Conservation (phyloP, 2,797 vertebrate species). For the Macropus fuliginosus region DNA sequence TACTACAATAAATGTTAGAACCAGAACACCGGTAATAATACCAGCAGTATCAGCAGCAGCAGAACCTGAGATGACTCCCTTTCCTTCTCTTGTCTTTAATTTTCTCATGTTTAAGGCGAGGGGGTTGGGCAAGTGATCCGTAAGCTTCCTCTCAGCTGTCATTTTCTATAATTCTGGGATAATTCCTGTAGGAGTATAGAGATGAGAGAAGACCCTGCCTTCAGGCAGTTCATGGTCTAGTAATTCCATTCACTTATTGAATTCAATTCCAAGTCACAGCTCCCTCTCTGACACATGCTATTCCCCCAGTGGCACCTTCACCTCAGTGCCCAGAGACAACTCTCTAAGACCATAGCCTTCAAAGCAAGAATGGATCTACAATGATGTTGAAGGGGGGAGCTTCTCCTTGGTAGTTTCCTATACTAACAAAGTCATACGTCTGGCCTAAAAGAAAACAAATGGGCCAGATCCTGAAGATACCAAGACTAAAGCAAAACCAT, state of each 20-base stretch:
- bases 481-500: neutral
- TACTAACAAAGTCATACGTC: neutral
- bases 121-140: neutral
- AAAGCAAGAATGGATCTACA: neutral
- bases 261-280: neutral
- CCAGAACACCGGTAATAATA: too few relatives aligned
- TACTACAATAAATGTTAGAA: neutral
- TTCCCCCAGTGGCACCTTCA: neutral
- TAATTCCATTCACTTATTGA: neutral
- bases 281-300: neutral
- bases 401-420: neutral
- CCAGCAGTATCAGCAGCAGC: too few relatives aligned
- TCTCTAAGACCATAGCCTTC: neutral
- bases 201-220: neutral
- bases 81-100: neutral
- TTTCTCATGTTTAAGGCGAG: neutral
- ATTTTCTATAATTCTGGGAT: neutral
- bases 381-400: neutral
- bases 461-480: neutral
- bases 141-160: neutral
- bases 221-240: neutral
- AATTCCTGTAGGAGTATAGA: neutral
- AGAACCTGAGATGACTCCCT: neutral
- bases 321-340: neutral
- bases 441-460: neutral